These are phyloP conservation scores for Drosophila bocki DNA, from an alignment of 1,140 invertebrate genomes.

Conservation along the genomic window DNA sequence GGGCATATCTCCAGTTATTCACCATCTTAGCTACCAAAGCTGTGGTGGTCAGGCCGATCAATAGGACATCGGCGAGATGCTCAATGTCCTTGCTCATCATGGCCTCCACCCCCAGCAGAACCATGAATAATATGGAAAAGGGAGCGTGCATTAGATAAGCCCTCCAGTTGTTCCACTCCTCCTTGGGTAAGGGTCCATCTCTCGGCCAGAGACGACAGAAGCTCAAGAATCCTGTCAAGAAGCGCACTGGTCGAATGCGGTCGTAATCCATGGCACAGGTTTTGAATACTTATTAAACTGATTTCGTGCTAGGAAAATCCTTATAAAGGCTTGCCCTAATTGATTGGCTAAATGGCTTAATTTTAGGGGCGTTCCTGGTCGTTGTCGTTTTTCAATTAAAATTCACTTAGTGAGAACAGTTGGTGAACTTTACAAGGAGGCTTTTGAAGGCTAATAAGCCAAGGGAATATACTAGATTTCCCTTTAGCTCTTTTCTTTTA, in stretches of 20 bases:
- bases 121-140: slow-evolving; percentile 31
- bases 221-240: slow-evolving; percentile 15
- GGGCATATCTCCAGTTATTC: slow-evolving; percentile 51
- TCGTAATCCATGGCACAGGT: slow-evolving; percentile 31
- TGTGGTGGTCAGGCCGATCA: slow-evolving; percentile 61
- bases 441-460: neutral
- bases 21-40: slow-evolving; percentile 44
- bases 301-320: neutral
- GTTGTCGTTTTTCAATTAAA: slow-evolving; percentile 54
- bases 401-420: slow-evolving; percentile 51
- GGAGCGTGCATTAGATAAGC: slow-evolving; percentile 40
- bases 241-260: slow-evolving; percentile 30
- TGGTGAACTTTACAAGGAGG: slow-evolving; percentile 12
- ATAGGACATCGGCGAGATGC: slow-evolving; percentile 48
- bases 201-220: slow-evolving; percentile 34
- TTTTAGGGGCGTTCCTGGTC: slow-evolving; percentile 39
- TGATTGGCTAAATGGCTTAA: slow-evolving; percentile 44
- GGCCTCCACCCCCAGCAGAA: slow-evolving; percentile 63
- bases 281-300: slow-evolving; percentile 16
- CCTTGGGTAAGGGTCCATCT: neutral
- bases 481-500: neutral
- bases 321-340: slow-evolving; percentile 36
- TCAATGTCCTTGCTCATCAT: slow-evolving; percentile 46
- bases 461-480: neutral
- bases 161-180: slow-evolving; percentile 8